These are phyloP conservation scores for Myotis myotis DNA, from an alignment of 2,797 vertebrate species.

Conservation along the genomic window DNA sequence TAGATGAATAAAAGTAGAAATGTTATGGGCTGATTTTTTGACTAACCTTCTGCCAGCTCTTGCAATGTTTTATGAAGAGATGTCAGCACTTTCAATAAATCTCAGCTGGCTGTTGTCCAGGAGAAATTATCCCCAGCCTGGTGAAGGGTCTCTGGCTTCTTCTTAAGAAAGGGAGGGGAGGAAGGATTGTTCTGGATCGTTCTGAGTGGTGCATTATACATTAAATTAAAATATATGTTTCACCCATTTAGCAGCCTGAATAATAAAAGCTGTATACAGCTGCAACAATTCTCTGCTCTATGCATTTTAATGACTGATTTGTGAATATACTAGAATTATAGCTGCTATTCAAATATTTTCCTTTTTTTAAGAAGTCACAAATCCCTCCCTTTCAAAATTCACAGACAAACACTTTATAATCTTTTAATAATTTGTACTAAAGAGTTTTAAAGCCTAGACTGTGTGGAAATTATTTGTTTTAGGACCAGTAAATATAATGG, in stretches of 20 bases:
- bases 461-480: slow-evolving; percentile 86
- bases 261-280: slow-evolving; percentile 86
- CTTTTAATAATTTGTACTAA: slow-evolving; percentile 86
- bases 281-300: slow-evolving; percentile 79
- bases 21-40: slow-evolving; percentile 44
- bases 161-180: slow-evolving; percentile 63
- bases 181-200: slow-evolving; percentile 58
- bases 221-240: slow-evolving; percentile 85
- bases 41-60: slow-evolving; percentile 66
- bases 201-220: slow-evolving; percentile 80
- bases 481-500: slow-evolving; percentile 83
- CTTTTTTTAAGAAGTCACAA: slow-evolving; percentile 81
- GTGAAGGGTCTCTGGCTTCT: slow-evolving; percentile 78
- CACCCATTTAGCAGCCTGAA: slow-evolving; percentile 83
- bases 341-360: slow-evolving; percentile 84
- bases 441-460: slow-evolving; percentile 81
- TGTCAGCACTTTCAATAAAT: slow-evolving; percentile 74
- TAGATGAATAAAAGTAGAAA: slow-evolving; percentile 61
- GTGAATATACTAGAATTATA: slow-evolving; percentile 83
- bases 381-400: slow-evolving; percentile 82
- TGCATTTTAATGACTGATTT: slow-evolving; percentile 86
- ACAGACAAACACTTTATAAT: slow-evolving; percentile 84
- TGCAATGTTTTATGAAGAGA: slow-evolving; percentile 71
- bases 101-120: slow-evolving; percentile 79
- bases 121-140: slow-evolving; percentile 70